Conservation (phyloP, 2,113 vertebrate genomes). For the Pampusana beccarii region DNA sequence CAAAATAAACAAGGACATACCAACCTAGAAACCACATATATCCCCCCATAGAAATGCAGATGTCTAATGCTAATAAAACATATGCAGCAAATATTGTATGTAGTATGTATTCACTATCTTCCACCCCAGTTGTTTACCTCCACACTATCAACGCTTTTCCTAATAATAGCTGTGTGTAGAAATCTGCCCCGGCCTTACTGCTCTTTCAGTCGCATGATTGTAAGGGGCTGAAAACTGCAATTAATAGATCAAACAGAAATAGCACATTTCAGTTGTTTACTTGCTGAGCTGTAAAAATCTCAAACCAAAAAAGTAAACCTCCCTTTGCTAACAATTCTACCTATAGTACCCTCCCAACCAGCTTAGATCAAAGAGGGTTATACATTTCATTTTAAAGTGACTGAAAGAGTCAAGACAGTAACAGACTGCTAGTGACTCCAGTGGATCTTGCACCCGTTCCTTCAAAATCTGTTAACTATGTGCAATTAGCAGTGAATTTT, state of each 20-base stretch:
- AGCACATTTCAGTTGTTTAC: not conserved
- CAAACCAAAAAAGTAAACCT: not conserved
- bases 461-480: not conserved
- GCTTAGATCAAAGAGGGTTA: not conserved
- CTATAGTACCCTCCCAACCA: not conserved
- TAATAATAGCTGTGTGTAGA: not conserved
- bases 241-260: not conserved
- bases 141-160: not conserved
- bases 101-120: not conserved
- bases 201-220: not conserved
- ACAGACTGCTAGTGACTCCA: not conserved
- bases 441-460: not conserved
- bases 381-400: not conserved
- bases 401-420: not conserved
- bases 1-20: not conserved
- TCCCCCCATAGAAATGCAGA: not conserved
- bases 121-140: not conserved
- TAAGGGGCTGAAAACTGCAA: conserved; percentile 6
- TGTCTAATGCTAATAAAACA: not conserved
- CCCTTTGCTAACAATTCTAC: not conserved
- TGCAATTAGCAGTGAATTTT: conserved; percentile 35
- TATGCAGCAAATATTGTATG: not conserved
- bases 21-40: not conserved
- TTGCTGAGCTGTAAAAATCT: not conserved
- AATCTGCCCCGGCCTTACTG: not conserved